Evolutionary conservation across 2,888 invertebrate species (phyloP).

Genomic region (Diarsia brunnea): DNA sequence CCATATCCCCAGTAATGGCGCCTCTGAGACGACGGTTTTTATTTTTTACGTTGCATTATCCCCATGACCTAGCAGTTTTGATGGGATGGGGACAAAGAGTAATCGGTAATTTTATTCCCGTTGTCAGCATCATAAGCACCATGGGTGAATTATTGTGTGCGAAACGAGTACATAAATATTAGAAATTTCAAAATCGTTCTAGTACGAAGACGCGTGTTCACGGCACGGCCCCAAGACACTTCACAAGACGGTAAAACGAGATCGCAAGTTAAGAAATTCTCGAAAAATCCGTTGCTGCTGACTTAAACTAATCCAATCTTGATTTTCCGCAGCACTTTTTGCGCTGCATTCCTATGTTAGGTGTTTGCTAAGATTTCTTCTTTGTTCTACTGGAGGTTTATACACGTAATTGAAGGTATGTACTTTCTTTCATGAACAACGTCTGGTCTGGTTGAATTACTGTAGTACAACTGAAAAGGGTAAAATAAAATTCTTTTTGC

Average conservation of each 20-base stretch:
- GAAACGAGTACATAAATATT: not conserved
- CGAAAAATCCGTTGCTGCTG: slow-evolving; percentile 60
- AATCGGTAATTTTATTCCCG: not conserved
- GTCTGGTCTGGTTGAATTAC: not conserved
- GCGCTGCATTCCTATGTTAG: slow-evolving; percentile 52
- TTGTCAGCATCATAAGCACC: not conserved
- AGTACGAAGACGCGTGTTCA: not conserved
- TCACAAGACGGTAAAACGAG: slow-evolving; percentile 39
- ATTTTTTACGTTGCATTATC: not conserved
- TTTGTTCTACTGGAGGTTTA: not conserved
- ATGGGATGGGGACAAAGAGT: not conserved
- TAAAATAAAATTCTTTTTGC: no score
- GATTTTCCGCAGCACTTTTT: slow-evolving; percentile 51
- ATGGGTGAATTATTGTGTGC: not conserved
- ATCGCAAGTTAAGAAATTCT: slow-evolving; percentile 47
- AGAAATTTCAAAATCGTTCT: not conserved
- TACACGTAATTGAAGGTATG: not conserved
- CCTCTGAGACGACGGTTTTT: not conserved
- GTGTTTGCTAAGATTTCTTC: slow-evolving; percentile 16
- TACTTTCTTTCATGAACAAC: slow-evolving; percentile 1
- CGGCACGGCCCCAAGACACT: not conserved
- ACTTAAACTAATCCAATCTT: slow-evolving; percentile 61
- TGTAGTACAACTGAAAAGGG: no score
- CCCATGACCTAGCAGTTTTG: not conserved
- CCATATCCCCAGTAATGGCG: not conserved